phyloP scores from a whole-genome alignment of 2,797 vertebrate genomes.

The Syngnathus acus region DNA sequence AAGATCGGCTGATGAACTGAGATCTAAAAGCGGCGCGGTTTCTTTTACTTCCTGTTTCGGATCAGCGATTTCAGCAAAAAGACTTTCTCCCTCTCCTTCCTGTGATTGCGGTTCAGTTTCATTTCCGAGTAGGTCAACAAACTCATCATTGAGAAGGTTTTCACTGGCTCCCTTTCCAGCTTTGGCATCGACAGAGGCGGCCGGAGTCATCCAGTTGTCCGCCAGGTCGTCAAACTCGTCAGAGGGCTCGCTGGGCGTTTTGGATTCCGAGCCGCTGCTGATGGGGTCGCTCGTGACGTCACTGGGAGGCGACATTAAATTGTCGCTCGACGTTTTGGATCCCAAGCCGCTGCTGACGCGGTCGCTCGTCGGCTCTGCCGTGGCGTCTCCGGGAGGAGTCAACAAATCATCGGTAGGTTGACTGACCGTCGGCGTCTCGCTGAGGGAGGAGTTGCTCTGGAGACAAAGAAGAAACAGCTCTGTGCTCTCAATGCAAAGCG shows the following conservation, averaged over 20 bases:
- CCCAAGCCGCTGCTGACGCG: conserved; percentile 18
- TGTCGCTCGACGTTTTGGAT: conserved; percentile 19
- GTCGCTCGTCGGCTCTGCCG: conserved; percentile 18
- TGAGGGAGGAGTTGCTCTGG: conserved; percentile 64
- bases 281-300: conserved; percentile 27
- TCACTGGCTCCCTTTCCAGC: conserved; percentile 15
- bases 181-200: background rate
- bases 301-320: conserved; percentile 23
- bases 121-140: conserved; percentile 53
- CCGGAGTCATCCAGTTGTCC: conserved; percentile 26
- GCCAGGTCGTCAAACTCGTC: conserved; percentile 57
- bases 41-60: conserved; percentile 26
- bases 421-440: conserved; percentile 35
- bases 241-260: conserved; percentile 25
- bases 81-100: conserved; percentile 22
- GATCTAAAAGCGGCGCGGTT: conserved; percentile 28
- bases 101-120: conserved; percentile 31
- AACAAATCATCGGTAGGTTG: conserved; percentile 26
- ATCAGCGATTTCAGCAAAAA: background rate
- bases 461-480: conserved; percentile 1
- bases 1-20: conserved; percentile 7
- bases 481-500: background rate
- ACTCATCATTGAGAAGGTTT: conserved; percentile 41
- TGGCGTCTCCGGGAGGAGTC: conserved; percentile 17
- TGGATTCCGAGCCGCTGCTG: conserved; percentile 14